Percentiles rank a stretch among this genome's conserved stretches.
phyloP scores from a whole-genome alignment of 2,888 invertebrate genomes.

The Drosophila neotestacea region DNA sequence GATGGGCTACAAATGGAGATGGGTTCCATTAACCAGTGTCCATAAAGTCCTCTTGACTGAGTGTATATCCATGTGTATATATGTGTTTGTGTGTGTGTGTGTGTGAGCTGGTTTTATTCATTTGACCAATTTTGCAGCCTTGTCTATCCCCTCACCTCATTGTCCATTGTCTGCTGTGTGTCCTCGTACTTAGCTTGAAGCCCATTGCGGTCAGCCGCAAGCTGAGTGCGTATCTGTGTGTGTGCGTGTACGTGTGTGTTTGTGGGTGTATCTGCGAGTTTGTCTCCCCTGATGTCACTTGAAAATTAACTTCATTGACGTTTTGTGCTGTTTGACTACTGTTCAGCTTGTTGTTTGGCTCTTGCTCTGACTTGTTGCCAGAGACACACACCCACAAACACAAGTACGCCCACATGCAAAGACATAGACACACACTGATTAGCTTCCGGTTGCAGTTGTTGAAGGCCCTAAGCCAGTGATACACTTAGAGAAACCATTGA shows the following conservation, averaged over 20 bases:
- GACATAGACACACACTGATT: slow-evolving; percentile 26
- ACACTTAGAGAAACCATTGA: slow-evolving; percentile 21
- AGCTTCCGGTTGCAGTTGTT: slow-evolving; percentile 21
- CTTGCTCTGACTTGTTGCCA: slow-evolving; percentile 33
- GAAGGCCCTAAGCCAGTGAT: background rate
- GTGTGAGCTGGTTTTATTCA: slow-evolving; percentile 16
- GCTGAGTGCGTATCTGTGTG: slow-evolving; percentile 31
- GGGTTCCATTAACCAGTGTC: slow-evolving; percentile 41
- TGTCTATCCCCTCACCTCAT: slow-evolving; percentile 9
- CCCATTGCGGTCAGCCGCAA: slow-evolving; percentile 65
- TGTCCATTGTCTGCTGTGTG: slow-evolving; percentile 23
- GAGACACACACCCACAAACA: slow-evolving; percentile 2
- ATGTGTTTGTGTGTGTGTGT: slow-evolving; percentile 13
- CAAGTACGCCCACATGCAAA: background rate
- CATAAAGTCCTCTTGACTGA: slow-evolving; percentile 10
- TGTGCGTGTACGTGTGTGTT: slow-evolving; percentile 1
- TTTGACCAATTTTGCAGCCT: slow-evolving; percentile 6
- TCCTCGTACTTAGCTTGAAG: slow-evolving; percentile 39
- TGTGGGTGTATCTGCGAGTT: slow-evolving; percentile 24
- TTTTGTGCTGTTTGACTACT: slow-evolving; percentile 43
- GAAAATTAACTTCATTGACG: slow-evolving; percentile 70
- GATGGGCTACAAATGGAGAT: slow-evolving; percentile 53
- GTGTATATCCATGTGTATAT: slow-evolving; percentile 4
- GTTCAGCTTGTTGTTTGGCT: slow-evolving; percentile 33
- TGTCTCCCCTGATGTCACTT: slow-evolving; percentile 47